Evolutionary conservation across 2,113 vertebrate genomes (phyloP).

Genomic region (Thomomys bottae): DNA sequence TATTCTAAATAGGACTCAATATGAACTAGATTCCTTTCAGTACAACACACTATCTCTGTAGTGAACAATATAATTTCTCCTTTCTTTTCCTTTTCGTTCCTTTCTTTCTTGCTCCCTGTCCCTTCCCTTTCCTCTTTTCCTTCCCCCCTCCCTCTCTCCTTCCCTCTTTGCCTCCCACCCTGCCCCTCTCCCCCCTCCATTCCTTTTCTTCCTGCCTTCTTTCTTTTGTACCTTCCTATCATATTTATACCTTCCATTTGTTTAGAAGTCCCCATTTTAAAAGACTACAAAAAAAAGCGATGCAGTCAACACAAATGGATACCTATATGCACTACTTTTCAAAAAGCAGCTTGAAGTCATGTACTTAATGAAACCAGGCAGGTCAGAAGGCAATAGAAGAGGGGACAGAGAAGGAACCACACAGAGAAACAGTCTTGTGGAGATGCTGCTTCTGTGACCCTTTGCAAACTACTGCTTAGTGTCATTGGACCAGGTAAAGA

Average conservation of each 20-base stretch:
- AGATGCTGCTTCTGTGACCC: neutral
- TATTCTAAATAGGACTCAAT: neutral
- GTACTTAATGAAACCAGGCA: conserved; percentile 8
- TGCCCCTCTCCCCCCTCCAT: rapidly evolving
- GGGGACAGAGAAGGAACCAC: neutral
- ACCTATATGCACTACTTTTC: neutral
- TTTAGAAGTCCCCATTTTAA: neutral
- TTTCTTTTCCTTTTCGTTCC: too few relatives aligned
- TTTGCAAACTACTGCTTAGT: neutral
- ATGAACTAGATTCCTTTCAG: neutral
- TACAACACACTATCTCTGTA: neutral
- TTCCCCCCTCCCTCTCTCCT: rapidly evolving
- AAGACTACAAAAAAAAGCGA: neutral
- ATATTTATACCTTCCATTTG: neutral
- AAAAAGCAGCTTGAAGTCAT: neutral
- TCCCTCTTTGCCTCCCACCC: too few relatives aligned
- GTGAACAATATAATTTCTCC: neutral
- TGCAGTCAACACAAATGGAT: neutral
- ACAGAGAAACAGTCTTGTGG: neutral
- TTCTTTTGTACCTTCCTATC: neutral
- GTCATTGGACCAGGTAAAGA: neutral
- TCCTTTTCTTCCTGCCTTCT: rapidly evolving
- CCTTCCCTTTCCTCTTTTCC: rapidly evolving
- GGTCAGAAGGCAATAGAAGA: neutral
- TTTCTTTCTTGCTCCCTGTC: rapidly evolving